Conservation (phyloP, 2,113 vertebrate genomes). For the Polyodon spathula region DNA sequence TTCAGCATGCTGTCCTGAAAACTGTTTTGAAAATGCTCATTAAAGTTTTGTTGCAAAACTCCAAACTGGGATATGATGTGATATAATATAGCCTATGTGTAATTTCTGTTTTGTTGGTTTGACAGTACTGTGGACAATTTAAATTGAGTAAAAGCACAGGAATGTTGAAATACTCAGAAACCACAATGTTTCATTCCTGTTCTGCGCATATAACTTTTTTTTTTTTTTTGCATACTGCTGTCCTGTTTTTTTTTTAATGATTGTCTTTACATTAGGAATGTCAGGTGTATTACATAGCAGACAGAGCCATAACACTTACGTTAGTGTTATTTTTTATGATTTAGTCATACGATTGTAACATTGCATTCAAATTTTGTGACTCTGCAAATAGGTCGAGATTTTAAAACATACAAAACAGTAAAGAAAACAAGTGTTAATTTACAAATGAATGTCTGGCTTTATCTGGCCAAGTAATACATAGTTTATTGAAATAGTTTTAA, state of each 20-base stretch:
- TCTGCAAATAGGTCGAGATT: slow-evolving; percentile 54
- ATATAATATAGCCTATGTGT: slow-evolving; percentile 47
- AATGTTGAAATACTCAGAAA: too few relatives aligned
- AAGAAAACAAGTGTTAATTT: slow-evolving; percentile 61
- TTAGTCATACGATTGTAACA: slow-evolving; percentile 52
- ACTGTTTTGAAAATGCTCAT: slow-evolving; percentile 57
- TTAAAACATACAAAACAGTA: slow-evolving; percentile 52
- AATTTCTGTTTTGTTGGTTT: slow-evolving; percentile 42
- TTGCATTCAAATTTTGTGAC: slow-evolving; percentile 60
- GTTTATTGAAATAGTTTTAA: slow-evolving; percentile 76
- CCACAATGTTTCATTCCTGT: slow-evolving; percentile 22
- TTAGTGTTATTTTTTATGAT: slow-evolving; percentile 49
- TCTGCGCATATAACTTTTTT: slow-evolving; percentile 54
- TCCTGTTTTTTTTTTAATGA: slow-evolving; percentile 63
- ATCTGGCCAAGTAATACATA: slow-evolving; percentile 79
- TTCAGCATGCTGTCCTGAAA: slow-evolving; percentile 42
- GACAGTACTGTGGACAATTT: slow-evolving; percentile 25
- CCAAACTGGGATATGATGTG: slow-evolving; percentile 41
- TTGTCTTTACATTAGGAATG: slow-evolving; percentile 82
- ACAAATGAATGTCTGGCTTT: slow-evolving; percentile 93
- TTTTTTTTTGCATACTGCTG: slow-evolving; percentile 54
- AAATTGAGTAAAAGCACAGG: too few relatives aligned
- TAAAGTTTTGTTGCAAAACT: slow-evolving; percentile 38
- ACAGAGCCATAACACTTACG: slow-evolving; percentile 59
- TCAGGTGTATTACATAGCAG: slow-evolving; percentile 63